Base-by-base conservation (phyloP, 2,888 invertebrate species). In the Stenurella melanura region DNA sequence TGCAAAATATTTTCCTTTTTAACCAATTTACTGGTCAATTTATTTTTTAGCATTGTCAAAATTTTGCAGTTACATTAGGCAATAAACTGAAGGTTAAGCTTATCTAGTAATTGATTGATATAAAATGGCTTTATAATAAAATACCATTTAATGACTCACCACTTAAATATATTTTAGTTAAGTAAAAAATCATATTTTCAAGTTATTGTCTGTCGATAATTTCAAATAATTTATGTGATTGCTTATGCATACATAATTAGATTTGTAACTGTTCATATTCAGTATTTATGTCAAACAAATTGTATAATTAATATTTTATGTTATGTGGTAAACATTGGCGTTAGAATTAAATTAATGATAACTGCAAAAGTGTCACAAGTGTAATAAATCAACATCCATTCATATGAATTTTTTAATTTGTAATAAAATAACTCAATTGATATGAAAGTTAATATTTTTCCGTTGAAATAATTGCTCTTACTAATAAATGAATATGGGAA, bases 201-300 rank as follows among this genome's bases (percentile, higher is more conserved):
- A 50, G 12, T 15, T 50, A 3, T 42, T 42, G 2, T 42, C 50
- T 50, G 50, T 50, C n/a, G 50, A 12, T 6, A 50, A n/a, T 50
- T 50, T 50, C 50, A 5, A 42, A 50, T 50, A 50, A 50, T 50
- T 50, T 50, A 50, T n/a, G 50, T 50, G 50, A 50, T 50, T 50
- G 50, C 15, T 17, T 50, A 50, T n/a, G n/a, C n/a, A 50, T 50
- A n/a, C 15, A n/a, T 6, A n/a, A 50, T 50, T 50, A 50, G 6
- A 50, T 50, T 17, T 50, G 50, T 50, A 50, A 50, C 6, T 50
- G 50, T 50, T n/a, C 50, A 6, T 5, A n/a, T 9, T 50, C 50
- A 6, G 6, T 50, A 6, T 11, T 42, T 42, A 42, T 42, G 42
- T 1, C n/a, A 1, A 50, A 50, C 50, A 50, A 15, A n/a, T 50